Base-by-base conservation (phyloP, 2,888 invertebrate species). In the Philonicus albiceps region DNA sequence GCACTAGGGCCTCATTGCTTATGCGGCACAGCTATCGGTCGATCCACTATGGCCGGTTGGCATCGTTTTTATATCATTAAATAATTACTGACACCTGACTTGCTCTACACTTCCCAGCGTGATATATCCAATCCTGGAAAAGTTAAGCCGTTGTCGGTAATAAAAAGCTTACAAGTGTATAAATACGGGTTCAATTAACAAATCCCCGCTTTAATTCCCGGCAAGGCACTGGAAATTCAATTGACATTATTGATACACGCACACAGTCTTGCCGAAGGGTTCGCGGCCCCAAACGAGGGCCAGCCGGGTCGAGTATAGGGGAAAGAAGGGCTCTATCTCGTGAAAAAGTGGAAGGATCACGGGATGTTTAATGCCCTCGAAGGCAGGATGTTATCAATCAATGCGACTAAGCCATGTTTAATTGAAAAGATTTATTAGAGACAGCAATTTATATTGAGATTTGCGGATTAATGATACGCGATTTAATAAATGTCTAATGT, bases 401-500 rank as follows among this genome's bases (percentile, higher is more conserved):
- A 86, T 76, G 86, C 16, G 86, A 78, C 76, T 76, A 53, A 86
- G 86, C 86, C 78, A 37, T 86, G 53, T 86, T 86, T 86, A 86
- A 86, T 86, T 86, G 86, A 86, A 86, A 76, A 86, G 86, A 86
- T 86, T 86, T 86, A 86, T 86, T 86, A 76, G 86, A 86, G 76
- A 86, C 86, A 86, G 76, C 86, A 86, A 86, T 86, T 86, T 86
- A 86, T 86, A 78, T 86, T 31, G 86, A 76, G 86, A 86, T 86
- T 86, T 86, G 76, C 19, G 76, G 75, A 86, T 86, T 76, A 86
- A 76, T 86, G 55, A 75, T 31, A 43, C 64, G 43, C 73, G 49
- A 85, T 85, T 85, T 73, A 74, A 37, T 74, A 73, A 85, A 37
- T 74, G 81, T 55, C 55, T 31, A 49, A 31, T 53, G 53, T 55